A percentile compares a stretch with the other conserved stretches of the same genome.
Evolutionary conservation across 2,888 invertebrate species (phyloP).

Genomic region (Baccha elongata): DNA sequence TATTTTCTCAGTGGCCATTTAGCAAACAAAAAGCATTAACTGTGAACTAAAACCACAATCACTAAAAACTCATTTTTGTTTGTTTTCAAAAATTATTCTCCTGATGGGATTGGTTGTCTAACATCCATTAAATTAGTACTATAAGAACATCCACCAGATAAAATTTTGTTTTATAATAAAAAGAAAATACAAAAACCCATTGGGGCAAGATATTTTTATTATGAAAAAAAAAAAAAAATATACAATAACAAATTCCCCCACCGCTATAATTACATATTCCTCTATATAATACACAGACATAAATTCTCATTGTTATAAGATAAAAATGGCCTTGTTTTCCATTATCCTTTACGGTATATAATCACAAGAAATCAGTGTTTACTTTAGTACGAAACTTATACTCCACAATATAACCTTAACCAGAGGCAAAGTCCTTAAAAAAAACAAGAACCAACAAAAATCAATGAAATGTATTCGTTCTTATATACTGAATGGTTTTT

Average conservation of each 20-base stretch:
- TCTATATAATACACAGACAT: conserved; percentile 11
- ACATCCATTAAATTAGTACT: conserved; percentile 37
- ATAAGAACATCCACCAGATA: conserved; percentile 23
- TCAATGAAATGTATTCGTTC: conserved; percentile 39
- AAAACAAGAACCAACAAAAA: conserved; percentile 30
- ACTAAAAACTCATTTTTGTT: neutral
- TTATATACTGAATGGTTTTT: conserved; percentile 48
- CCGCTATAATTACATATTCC: neutral
- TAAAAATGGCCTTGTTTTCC: conserved; percentile 58
- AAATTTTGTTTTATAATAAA: conserved; percentile 4
- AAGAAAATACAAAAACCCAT: conserved; percentile 12
- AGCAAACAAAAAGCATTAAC: conserved; percentile 19
- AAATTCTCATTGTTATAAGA: conserved; percentile 62
- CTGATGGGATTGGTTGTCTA: conserved; percentile 8
- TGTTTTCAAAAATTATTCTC: neutral
- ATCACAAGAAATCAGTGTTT: conserved; percentile 54
- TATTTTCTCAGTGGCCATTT: neutral
- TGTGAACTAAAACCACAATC: neutral
- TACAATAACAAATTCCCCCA: neutral
- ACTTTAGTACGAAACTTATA: conserved; percentile 22
- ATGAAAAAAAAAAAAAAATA: neutral
- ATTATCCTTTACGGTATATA: conserved; percentile 57
- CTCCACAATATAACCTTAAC: conserved; percentile 26
- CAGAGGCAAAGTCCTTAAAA: conserved; percentile 27
- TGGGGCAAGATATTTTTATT: conserved; percentile 19